These are phyloP conservation scores for Peromyscus eremicus DNA, from an alignment of 2,797 vertebrate species.

Conservation along the genomic window DNA sequence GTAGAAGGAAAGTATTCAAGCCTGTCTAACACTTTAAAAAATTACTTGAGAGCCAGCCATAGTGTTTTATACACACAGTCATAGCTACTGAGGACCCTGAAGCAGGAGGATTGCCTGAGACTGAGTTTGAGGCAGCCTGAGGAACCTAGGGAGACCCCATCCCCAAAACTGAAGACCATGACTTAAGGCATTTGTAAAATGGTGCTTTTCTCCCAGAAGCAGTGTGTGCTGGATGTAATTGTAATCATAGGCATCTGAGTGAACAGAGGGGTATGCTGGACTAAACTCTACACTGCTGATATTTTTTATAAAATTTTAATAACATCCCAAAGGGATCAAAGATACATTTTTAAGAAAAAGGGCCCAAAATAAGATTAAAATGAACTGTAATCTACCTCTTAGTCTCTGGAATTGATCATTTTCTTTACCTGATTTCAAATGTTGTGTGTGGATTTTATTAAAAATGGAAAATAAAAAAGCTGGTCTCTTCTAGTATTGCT, in stretches of 20 bases:
- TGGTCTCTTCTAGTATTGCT: constrained; percentile 30
- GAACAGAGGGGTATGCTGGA: background rate
- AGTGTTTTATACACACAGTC: background rate
- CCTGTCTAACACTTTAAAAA: background rate
- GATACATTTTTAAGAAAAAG: constrained; percentile 63
- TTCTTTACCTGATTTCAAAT: constrained; percentile 57
- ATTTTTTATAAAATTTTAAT: constrained; percentile 64
- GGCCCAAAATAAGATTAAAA: constrained; percentile 68
- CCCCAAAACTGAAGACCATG: background rate
- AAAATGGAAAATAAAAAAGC: constrained; percentile 60
- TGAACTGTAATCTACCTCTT: constrained; percentile 77
- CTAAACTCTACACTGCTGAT: constrained; percentile 42
- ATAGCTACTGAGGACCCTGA: background rate
- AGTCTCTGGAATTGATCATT: constrained; percentile 49
- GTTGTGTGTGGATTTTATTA: constrained; percentile 68
- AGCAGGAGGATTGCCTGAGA: background rate
- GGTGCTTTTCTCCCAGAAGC: background rate
- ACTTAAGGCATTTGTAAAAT: constrained; percentile 47
- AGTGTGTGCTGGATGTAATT: background rate
- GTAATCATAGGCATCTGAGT: background rate
- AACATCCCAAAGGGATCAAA: constrained; percentile 43
- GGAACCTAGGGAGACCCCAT: background rate
- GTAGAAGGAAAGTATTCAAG: background rate
- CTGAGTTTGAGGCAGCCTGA: background rate
- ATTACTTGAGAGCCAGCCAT: background rate